phyloP scores from a whole-genome alignment of 53 echinoderm and acorn worm genomes.

The Crossaster papposus region DNA sequence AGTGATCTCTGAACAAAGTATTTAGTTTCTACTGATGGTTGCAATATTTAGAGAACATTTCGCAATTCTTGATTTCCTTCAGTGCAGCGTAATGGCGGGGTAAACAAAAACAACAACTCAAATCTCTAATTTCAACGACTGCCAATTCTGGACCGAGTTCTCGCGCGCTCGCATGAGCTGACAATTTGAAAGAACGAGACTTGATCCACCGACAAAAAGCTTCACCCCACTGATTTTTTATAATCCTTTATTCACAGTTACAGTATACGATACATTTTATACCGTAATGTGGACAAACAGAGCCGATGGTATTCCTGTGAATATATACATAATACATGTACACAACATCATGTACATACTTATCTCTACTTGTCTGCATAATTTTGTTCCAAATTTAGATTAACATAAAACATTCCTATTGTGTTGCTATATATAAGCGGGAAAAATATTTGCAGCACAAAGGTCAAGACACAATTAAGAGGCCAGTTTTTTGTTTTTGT shows the following conservation, averaged over 20 bases:
- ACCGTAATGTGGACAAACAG: conserved; percentile 33
- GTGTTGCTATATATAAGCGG: conserved; percentile 60
- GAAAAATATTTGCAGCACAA: conserved; percentile 65
- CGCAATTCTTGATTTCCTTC: too few species aligned
- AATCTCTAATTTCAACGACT: too few species aligned
- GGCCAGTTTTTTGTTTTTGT: conserved; percentile 36
- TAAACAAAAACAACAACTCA: too few species aligned
- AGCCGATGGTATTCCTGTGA: conserved; percentile 29
- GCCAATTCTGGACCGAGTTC: too few species aligned
- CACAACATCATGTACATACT: conserved; percentile 57
- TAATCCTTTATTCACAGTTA: conserved; percentile 48
- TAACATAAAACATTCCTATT: conserved; percentile 63
- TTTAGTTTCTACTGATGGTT: too few species aligned
- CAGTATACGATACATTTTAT: conserved; percentile 35
- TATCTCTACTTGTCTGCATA: conserved; percentile 56
- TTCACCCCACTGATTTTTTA: conserved; percentile 55
- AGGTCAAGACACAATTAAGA: conserved; percentile 54
- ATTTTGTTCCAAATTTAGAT: conserved; percentile 56
- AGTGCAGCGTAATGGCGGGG: too few species aligned
- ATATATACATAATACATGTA: conserved; percentile 62
- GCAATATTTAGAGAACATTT: too few species aligned
- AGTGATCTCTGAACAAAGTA: too few species aligned
- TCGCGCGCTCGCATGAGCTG: too few species aligned
- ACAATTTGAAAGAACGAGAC: not conserved
- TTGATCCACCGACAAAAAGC: not conserved